Evolutionary conservation across 2,797 vertebrate genomes (phyloP), one percentile per base, ranked within the genome.

Genomic region (Lithobates sylvaticus): DNA sequence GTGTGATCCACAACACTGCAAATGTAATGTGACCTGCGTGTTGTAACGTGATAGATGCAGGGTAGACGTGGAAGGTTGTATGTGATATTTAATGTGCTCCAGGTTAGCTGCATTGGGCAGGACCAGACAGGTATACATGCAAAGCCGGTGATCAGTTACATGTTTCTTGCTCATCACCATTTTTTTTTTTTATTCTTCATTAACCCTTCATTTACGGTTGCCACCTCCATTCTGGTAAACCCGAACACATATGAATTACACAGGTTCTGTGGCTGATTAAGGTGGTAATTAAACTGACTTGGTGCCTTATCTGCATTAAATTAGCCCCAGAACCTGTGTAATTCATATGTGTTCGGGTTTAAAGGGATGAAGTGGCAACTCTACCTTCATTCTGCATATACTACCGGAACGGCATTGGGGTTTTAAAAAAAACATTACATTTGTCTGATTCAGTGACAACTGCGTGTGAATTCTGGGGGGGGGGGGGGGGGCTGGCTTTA

Each of bases 71-170:
- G 34, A 42, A 42, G 61, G 23, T n/a, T 68, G 77, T 68, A 18
- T 78, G 42, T 68, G 29, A 68, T 47, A 42, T 12, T 44, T 10
- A n/a, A 81, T 71, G 47, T 26, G 50, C 79, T 69, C 64, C 47
- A 42, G 67, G 42, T 21, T 81, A 50, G 78, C 42, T 12, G 44
- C 18, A 32, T n/a, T n/a, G 58, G 79, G 50, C 79, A 81, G 79
- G 81, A 83, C 64, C 61, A 83, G 72, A 69, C 81, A 83, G 81
- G 81, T 83, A 50, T 7, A 64, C 32, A 47, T 29, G 54, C 47
- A 26, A 32, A 71, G 36, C 77, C 77, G 27, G 34, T 21, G 32
- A 65, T 12, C 13, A 8, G 12, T 8, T 78, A 29, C 39, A 32
- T n/a, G 50, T 10, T 61, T 42, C 7, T 64, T 42, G 32, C 79